phyloP scores from a whole-genome alignment of 2,888 invertebrate genomes.

The Calephelis perditalis region DNA sequence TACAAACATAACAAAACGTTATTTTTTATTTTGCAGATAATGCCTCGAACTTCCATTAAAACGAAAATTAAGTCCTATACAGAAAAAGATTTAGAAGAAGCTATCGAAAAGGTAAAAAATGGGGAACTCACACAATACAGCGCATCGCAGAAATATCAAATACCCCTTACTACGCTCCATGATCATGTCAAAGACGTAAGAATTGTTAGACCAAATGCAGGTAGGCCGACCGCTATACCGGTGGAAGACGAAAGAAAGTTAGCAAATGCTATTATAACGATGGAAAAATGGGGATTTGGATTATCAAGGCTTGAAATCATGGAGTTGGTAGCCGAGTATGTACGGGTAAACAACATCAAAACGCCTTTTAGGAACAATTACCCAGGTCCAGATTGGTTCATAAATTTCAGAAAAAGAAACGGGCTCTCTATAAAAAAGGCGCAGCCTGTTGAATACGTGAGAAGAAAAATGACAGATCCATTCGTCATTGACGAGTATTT shows the following conservation, averaged over 20 bases:
- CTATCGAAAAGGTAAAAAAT: too few relatives aligned
- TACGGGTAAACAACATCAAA: constrained; percentile 23
- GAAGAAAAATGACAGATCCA: constrained; percentile 20
- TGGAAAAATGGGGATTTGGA: constrained; percentile 39
- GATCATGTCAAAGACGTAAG: too few relatives aligned
- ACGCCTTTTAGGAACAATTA: constrained; percentile 27
- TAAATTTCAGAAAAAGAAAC: constrained; percentile 27
- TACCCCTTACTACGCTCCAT: too few relatives aligned
- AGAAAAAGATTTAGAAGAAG: too few relatives aligned
- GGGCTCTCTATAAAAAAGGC: constrained; percentile 32
- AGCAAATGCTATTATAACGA: constrained; percentile 28
- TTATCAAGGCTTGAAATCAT: constrained; percentile 35
- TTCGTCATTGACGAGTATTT: constrained; percentile 22
- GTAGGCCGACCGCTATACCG: constrained; percentile 32
- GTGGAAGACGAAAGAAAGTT: constrained; percentile 30
- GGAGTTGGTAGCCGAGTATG: constrained; percentile 22
- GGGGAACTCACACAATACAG: too few relatives aligned
- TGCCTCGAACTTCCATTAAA: too few relatives aligned
- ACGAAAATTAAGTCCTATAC: too few relatives aligned
- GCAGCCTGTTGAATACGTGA: constrained; percentile 27
- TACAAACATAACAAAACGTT: too few relatives aligned
- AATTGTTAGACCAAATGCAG: constrained; percentile 15
- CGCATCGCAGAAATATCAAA: too few relatives aligned
- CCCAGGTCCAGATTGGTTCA: constrained; percentile 31
- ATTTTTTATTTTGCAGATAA: too few relatives aligned